Evolutionary conservation across 2,888 invertebrate species (phyloP), one percentile per base, ranked within the genome.

Genomic region (Agrochola lychnidis): DNA sequence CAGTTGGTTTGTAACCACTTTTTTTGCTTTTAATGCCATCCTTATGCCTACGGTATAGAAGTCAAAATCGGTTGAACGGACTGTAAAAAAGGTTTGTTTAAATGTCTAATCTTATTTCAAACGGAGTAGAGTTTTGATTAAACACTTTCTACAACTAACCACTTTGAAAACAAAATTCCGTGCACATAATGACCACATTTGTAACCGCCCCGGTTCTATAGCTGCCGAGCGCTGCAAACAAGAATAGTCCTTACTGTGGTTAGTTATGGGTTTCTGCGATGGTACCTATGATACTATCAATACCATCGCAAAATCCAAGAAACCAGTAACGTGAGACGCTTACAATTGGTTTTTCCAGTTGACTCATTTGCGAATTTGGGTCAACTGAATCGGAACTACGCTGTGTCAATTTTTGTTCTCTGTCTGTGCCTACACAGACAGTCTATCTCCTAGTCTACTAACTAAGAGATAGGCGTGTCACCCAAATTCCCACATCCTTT

Each of bases 341-440:
- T 14, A 14, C 16, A 14, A 61, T 40, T 42, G 6, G 7, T 19
- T 57, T 51, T 73, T 81, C 16, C 16, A 16, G 42, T 77, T 53
- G 7, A 48, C 48, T 67, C 4, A 40, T 51, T 42, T 0, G 16
- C 12, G 12, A 19, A 53, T 36, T 16, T 73, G 22, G 59, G 51
- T 56, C 45, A 40, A 53, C 36, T 53, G 4, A 80, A 61, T 25
- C 16, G 14, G 22, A n/a, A 45, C 22, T 22, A 51, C 19, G 19
- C 19, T 22, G 51, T 3, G 19, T 22, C 3, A 19, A 16, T 16
- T 5, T 51, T 51, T 51, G n/a, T 51, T 51, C 14, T 45, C 22
- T 22, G 22, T 51, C 22, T 22, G 51, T 51, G 22, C 51, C 22
- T 19, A 22, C 6, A 51, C 51, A 7, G 51, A 51, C 19, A 19